phyloP scores from a whole-genome alignment of 1,140 invertebrate species.

The Euura saliciscinereae region DNA sequence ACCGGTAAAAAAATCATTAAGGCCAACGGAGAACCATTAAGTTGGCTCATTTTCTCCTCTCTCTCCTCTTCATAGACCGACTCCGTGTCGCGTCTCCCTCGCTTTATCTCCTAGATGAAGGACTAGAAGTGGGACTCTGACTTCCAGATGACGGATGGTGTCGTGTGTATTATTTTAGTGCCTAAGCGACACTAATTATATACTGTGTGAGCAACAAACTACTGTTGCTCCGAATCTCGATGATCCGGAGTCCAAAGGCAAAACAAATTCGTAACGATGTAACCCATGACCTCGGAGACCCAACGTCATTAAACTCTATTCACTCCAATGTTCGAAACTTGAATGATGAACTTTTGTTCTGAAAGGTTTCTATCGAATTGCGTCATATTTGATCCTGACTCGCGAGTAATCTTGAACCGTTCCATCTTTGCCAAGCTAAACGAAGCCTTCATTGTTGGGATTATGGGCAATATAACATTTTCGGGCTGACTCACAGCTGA shows the following conservation, averaged over 20 bases:
- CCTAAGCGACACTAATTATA: conserved; percentile 7
- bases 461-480: background rate
- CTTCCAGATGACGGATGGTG: conserved; percentile 8
- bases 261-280: no score
- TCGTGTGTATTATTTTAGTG: conserved; percentile 11
- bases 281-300: no score
- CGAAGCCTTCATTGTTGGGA: background rate
- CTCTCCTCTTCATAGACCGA: conserved; percentile 19
- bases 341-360: no score
- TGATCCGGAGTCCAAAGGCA: no score
- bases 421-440: background rate
- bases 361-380: no score
- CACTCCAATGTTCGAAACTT: no score
- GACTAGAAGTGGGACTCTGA: conserved; percentile 6
- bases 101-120: background rate
- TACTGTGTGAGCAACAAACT: background rate
- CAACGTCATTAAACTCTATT: no score
- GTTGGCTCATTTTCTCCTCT: background rate
- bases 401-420: no score
- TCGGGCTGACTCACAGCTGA: background rate
- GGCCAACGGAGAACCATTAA: conserved; percentile 12
- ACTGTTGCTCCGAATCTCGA: background rate
- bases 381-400: no score
- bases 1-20: conserved; percentile 24
- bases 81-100: conserved; percentile 17